A percentile compares a stretch with the other conserved stretches of the same genome.
phyloP scores from a whole-genome alignment of 2,888 invertebrate species.

The Lasioglossum leucozonium region DNA sequence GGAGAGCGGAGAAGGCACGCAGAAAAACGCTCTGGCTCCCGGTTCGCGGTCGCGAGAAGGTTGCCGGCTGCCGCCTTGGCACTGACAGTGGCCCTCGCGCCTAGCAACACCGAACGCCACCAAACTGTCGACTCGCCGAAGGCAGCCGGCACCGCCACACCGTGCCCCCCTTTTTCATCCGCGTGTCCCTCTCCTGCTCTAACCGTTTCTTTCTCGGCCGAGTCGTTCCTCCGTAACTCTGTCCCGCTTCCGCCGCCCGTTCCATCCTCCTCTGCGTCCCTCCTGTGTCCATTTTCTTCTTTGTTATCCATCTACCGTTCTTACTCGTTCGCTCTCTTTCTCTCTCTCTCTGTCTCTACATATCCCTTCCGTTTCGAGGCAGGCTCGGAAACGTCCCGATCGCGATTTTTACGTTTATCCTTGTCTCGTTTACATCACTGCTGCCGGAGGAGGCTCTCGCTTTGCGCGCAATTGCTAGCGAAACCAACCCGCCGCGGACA shows the following conservation, averaged over 20 bases:
- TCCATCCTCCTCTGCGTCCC: conserved; percentile 18
- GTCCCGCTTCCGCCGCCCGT: conserved; percentile 31
- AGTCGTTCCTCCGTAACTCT: neutral
- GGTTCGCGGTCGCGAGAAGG: conserved; percentile 67
- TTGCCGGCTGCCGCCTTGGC: conserved; percentile 81
- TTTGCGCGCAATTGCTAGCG: conserved; percentile 45
- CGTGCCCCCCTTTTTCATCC: conserved; percentile 56
- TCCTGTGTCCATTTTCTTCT: conserved; percentile 45
- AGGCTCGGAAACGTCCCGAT: conserved; percentile 12
- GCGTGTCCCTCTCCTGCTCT: conserved; percentile 49
- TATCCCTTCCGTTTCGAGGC: neutral
- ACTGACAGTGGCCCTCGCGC: conserved; percentile 83
- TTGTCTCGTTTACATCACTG: neutral
- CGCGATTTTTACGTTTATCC: conserved; percentile 32
- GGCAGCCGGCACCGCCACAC: conserved; percentile 68
- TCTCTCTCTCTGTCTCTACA: neutral
- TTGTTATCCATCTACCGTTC: conserved; percentile 21
- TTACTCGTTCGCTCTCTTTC: conserved; percentile 10
- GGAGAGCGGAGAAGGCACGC: neutral
- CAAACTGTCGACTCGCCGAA: conserved; percentile 74
- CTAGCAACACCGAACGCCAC: conserved; percentile 82
- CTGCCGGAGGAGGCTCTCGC: conserved; percentile 20
- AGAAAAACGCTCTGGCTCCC: conserved; percentile 29
- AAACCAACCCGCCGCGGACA: conserved; percentile 42
- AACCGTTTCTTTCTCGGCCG: conserved; percentile 30